These are phyloP conservation scores for Mixornis gularis DNA, from an alignment of 2,113 vertebrate genomes.

Conservation along the genomic window DNA sequence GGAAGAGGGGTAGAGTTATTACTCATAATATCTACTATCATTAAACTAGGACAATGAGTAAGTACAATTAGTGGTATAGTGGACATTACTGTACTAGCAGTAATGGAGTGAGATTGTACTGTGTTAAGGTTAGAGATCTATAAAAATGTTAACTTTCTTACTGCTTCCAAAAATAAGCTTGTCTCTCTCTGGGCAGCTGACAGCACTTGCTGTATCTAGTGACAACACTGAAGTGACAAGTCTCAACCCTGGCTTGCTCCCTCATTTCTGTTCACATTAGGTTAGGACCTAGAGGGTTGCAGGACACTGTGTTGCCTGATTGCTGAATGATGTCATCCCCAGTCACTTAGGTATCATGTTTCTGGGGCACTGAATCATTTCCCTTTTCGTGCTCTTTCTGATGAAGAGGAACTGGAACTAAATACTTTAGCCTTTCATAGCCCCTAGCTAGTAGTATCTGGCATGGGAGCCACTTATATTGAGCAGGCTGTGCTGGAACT, in stretches of 20 bases:
- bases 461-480: neutral
- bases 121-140: neutral
- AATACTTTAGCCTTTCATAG: neutral
- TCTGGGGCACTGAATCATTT: neutral
- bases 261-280: neutral
- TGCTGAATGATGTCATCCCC: neutral
- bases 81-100: neutral
- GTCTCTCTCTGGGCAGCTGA: neutral
- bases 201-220: neutral
- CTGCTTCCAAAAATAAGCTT: neutral
- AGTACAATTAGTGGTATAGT: neutral
- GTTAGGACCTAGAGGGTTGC: neutral
- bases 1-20: neutral
- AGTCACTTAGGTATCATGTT: neutral
- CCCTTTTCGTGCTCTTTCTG: slow-evolving; percentile 10
- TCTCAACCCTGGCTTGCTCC: neutral
- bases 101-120: neutral
- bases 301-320: neutral
- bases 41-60: neutral
- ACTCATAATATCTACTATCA: neutral
- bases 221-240: neutral
- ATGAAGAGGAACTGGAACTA: neutral
- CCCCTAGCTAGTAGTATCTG: neutral
- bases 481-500: neutral
- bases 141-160: neutral